phyloP scores from a whole-genome alignment of 2,888 invertebrate species.

The Peribatodes rhomboidaria region DNA sequence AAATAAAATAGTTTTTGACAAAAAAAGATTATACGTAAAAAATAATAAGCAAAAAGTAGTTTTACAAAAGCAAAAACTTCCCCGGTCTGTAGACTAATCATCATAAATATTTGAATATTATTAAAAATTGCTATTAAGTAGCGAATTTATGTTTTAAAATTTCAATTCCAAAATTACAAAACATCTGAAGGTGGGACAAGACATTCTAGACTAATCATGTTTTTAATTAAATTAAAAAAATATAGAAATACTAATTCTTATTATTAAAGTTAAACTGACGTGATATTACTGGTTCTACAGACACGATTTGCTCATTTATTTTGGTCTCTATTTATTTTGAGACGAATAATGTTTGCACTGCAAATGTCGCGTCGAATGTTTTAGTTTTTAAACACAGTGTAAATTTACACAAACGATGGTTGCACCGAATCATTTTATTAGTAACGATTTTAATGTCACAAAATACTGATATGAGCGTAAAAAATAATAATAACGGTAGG shows the following conservation, averaged over 20 bases:
- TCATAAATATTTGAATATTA: constrained; percentile 16
- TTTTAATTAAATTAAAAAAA: constrained; percentile 11
- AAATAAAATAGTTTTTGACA: not conserved
- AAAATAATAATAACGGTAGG: not conserved
- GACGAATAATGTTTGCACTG: constrained; percentile 8
- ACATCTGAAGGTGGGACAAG: constrained; percentile 2
- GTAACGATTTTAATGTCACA: not conserved
- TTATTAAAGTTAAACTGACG: constrained; percentile 1
- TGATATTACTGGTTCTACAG: not conserved
- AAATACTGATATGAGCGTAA: not conserved
- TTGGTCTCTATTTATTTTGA: constrained; percentile 2
- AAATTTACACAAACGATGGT: constrained; percentile 4
- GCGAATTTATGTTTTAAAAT: not conserved
- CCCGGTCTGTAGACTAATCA: constrained; percentile 13
- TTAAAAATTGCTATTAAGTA: constrained; percentile 2
- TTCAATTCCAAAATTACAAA: not conserved
- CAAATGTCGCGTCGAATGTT: constrained; percentile 7
- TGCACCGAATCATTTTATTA: not conserved
- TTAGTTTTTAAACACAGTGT: constrained; percentile 11
- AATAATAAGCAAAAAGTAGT: constrained; percentile 6
- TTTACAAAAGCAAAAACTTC: constrained; percentile 6
- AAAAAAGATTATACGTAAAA: not conserved
- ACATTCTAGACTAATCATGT: constrained; percentile 12
- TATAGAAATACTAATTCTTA: not conserved
- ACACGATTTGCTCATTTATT: constrained; percentile 7